Conservation (phyloP, 2,888 invertebrate species). For the Limnephilus marmoratus region DNA sequence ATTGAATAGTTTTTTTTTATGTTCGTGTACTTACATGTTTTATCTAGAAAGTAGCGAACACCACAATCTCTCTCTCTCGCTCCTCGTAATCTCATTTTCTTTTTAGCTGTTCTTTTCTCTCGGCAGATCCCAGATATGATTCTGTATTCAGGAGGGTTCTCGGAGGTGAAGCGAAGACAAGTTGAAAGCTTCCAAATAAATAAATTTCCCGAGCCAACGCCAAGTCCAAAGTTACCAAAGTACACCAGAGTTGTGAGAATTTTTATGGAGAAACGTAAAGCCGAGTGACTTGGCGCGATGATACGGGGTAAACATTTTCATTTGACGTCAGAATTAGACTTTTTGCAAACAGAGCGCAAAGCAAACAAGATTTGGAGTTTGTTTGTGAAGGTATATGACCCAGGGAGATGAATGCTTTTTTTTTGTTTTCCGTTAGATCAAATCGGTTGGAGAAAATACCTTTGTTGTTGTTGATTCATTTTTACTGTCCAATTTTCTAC, state of each 20-base stretch:
- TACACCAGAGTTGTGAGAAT: slow-evolving; percentile 60
- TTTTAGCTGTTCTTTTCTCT: background rate
- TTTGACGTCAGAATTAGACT: slow-evolving; percentile 65
- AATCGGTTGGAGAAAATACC: slow-evolving; percentile 42
- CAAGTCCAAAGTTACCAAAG: slow-evolving; percentile 61
- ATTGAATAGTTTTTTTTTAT: background rate
- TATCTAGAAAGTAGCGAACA: background rate
- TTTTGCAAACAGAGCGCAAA: slow-evolving; percentile 59
- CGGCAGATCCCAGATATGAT: slow-evolving; percentile 22
- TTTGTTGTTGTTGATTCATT: background rate
- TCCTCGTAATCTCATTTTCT: background rate
- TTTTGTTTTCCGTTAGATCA: slow-evolving; percentile 39
- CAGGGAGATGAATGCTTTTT: slow-evolving; percentile 14
- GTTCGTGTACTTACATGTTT: background rate
- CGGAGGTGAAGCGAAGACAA: slow-evolving; percentile 18
- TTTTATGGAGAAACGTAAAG: slow-evolving; percentile 65
- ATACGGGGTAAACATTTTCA: slow-evolving; percentile 64
- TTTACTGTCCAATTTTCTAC: background rate
- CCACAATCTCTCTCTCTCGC: background rate
- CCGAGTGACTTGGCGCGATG: slow-evolving; percentile 60
- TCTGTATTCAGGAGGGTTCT: slow-evolving; percentile 17
- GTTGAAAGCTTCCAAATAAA: slow-evolving; percentile 55
- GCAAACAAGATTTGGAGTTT: slow-evolving; percentile 60
- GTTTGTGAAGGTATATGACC: slow-evolving; percentile 42
- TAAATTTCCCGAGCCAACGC: slow-evolving; percentile 53